Percentiles rank a stretch among this genome's conserved stretches.
Conservation (phyloP, 2,113 vertebrate genomes). For the Ailurus styani region DNA sequence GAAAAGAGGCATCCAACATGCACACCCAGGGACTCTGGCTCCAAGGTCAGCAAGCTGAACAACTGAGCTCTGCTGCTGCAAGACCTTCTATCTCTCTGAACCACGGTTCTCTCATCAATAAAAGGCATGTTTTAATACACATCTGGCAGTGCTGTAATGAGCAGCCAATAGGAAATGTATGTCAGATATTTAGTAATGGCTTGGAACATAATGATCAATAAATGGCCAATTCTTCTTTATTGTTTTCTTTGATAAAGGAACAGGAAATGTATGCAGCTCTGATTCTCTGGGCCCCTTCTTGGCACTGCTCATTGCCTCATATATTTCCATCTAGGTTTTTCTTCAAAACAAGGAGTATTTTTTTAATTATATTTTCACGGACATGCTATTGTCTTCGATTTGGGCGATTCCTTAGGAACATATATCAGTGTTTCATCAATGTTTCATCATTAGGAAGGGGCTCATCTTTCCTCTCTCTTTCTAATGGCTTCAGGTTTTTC, state of each 20-base stretch:
- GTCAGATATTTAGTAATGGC: neutral
- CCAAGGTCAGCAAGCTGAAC: rapidly evolving
- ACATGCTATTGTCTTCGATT: neutral
- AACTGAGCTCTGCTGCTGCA: rapidly evolving
- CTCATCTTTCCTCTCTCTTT: neutral
- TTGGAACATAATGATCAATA: neutral
- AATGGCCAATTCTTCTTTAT: neutral
- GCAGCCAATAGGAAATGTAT: neutral
- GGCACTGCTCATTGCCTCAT: neutral
- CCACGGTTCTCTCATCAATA: neutral
- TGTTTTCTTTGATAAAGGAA: neutral
- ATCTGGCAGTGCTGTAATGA: neutral
- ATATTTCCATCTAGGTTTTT: neutral
- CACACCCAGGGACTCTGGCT: neutral
- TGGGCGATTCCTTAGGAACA: neutral
- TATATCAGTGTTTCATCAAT: neutral
- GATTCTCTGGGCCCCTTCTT: neutral
- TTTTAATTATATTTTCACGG: neutral
- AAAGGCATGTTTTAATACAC: neutral
- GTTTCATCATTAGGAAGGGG: neutral
- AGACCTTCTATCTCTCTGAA: neutral
- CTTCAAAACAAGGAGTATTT: neutral
- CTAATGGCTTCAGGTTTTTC: neutral
- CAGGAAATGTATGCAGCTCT: neutral
- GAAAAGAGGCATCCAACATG: neutral